A percentile compares a stretch with the other conserved stretches of the same genome.
Evolutionary conservation across 1,140 invertebrate genomes (phyloP).

Genomic region (Idris sp.): DNA sequence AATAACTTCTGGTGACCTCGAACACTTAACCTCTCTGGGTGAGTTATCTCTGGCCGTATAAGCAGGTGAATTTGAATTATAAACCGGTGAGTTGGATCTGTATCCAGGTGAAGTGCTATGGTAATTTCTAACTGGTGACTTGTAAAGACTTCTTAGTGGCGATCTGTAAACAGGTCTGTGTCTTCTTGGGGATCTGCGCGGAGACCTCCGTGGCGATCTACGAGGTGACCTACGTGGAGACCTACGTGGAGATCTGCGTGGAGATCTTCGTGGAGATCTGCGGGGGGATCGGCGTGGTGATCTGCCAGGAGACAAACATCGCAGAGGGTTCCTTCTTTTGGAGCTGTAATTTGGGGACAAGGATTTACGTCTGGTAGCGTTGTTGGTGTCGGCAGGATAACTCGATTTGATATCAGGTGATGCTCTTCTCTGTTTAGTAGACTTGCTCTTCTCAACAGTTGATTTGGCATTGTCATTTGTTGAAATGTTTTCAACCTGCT

Average conservation of each 20-base stretch:
- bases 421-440: slow-evolving; percentile 27
- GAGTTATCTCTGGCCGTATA: too few relatives aligned
- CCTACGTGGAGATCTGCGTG: slow-evolving; percentile 47
- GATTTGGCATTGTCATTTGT: slow-evolving; percentile 26
- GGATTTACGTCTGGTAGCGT: slow-evolving; percentile 54
- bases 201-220: slow-evolving; percentile 10
- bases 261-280: slow-evolving; percentile 42
- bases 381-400: slow-evolving; percentile 5
- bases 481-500: slow-evolving; percentile 66
- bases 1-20: slow-evolving; percentile 17
- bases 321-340: slow-evolving; percentile 58
- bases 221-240: slow-evolving; percentile 60
- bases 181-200: slow-evolving; percentile 19
- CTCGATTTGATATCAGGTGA: slow-evolving; percentile 53
- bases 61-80: too few relatives aligned
- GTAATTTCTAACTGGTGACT: too few relatives aligned
- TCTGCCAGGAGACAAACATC: slow-evolving; percentile 57
- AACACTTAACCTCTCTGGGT: slow-evolving; percentile 3
- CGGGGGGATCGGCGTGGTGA: slow-evolving; percentile 14
- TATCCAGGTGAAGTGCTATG: too few relatives aligned
- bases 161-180: slow-evolving; percentile 53
- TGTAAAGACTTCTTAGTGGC: too few relatives aligned
- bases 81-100: too few relatives aligned
- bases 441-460: slow-evolving; percentile 30
- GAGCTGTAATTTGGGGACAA: slow-evolving; percentile 66